These are phyloP conservation scores for Lochmaea crataegi DNA, from an alignment of 2,888 invertebrate genomes.

Conservation along the genomic window DNA sequence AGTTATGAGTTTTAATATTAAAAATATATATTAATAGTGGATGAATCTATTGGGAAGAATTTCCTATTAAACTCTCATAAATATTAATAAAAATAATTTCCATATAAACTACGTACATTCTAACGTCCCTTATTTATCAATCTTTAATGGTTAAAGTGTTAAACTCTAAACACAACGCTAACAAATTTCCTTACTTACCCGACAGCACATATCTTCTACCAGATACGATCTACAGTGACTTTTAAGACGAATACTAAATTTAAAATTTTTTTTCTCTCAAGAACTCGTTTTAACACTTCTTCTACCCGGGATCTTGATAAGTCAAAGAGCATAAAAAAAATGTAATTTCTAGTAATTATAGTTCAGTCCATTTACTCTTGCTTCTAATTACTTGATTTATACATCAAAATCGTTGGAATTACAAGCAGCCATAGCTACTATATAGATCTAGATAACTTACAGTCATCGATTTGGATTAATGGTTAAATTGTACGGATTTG, in stretches of 20 bases:
- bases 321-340: conserved; percentile 8
- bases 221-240: conserved; percentile 27
- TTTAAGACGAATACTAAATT: conserved; percentile 28
- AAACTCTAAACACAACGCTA: conserved; percentile 9
- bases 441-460: conserved; percentile 13
- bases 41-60: too few species aligned
- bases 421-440: not conserved
- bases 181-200: conserved; percentile 18
- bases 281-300: conserved; percentile 28
- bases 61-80: not conserved
- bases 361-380: conserved; percentile 13
- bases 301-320: conserved; percentile 23
- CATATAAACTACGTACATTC: not conserved
- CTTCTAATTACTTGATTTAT: conserved; percentile 26
- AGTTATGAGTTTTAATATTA: too few species aligned
- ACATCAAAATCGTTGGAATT: conserved; percentile 8
- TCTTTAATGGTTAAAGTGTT: not conserved
- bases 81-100: not conserved
- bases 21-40: too few species aligned
- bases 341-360: conserved; percentile 28
- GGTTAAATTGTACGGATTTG: conserved; percentile 5
- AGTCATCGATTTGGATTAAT: conserved; percentile 18
- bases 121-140: not conserved
- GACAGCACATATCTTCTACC: conserved; percentile 18
- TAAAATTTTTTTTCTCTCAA: conserved; percentile 9